phyloP scores from a whole-genome alignment of 1,140 invertebrate genomes.

The Drosophila subobscura region DNA sequence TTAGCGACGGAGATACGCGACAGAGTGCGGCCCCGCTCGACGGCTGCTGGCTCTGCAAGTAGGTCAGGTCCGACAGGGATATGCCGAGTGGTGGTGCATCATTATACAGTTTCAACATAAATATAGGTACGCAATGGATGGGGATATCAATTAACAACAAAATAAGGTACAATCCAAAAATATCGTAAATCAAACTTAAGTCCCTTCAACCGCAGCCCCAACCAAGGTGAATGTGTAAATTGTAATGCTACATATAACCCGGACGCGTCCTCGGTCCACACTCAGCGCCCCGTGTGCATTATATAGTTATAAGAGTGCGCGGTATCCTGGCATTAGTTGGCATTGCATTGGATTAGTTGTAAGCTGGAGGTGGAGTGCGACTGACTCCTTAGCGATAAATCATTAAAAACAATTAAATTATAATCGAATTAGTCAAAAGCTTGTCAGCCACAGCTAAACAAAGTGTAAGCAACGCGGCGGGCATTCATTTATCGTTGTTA shows the following conservation, averaged over 20 bases:
- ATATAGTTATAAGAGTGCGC: too few species aligned
- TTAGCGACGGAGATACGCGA: slow-evolving; percentile 84
- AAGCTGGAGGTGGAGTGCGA: slow-evolving; percentile 5
- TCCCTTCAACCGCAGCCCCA: slow-evolving; percentile 13
- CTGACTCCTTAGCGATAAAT: slow-evolving; percentile 27
- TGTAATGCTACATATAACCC: background rate
- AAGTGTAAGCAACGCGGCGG: slow-evolving; percentile 10
- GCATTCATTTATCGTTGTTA: background rate
- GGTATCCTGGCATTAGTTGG: slow-evolving; percentile 1
- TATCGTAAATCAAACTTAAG: slow-evolving; percentile 46
- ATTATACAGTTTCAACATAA: slow-evolving; percentile 53
- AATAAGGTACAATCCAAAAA: slow-evolving; percentile 36
- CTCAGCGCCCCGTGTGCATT: slow-evolving; percentile 16
- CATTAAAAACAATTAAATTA: slow-evolving; percentile 1
- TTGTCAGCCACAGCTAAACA: slow-evolving; percentile 28
- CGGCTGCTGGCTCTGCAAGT: slow-evolving; percentile 83
- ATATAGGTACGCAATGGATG: slow-evolving; percentile 30
- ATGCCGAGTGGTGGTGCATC: slow-evolving; percentile 62
- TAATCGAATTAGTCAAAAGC: slow-evolving; percentile 6
- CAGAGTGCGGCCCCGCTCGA: slow-evolving; percentile 83
- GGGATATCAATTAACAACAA: slow-evolving; percentile 17
- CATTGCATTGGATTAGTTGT: slow-evolving; percentile 37
- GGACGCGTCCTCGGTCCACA: background rate
- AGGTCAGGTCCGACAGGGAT: slow-evolving; percentile 54
- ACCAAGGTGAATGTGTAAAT: slow-evolving; percentile 8